Conservation (phyloP, 2,113 vertebrate genomes). For the Geothlypis trichas region DNA sequence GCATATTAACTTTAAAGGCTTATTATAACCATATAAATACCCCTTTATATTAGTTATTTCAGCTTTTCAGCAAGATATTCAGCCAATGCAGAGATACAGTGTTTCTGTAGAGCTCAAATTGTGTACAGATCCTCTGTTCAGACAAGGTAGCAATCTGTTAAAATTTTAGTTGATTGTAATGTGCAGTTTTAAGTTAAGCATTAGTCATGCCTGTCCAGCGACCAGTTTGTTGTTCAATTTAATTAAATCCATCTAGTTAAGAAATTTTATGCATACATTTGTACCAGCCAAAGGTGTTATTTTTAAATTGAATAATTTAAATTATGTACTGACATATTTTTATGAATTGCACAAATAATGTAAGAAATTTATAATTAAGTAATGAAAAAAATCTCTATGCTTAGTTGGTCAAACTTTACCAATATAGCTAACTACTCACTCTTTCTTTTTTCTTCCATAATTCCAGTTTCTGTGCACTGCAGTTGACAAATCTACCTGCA, state of each 20-base stretch:
- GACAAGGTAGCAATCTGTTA: background rate
- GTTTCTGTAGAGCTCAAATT: background rate
- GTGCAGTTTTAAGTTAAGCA: background rate
- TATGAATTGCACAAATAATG: background rate
- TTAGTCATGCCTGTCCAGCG: background rate
- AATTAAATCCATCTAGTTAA: background rate
- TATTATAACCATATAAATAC: background rate
- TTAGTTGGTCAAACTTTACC: background rate
- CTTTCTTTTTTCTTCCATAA: background rate
- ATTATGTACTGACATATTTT: background rate
- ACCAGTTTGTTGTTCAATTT: background rate
- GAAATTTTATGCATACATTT: background rate
- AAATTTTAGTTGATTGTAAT: background rate
- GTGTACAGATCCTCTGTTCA: background rate
- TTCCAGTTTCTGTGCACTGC: background rate
- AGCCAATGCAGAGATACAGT: background rate
- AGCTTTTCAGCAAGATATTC: background rate
- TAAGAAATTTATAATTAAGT: background rate
- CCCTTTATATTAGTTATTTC: background rate
- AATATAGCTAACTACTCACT: background rate
- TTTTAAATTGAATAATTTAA: background rate
- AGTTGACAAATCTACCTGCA: background rate
- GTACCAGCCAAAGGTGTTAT: background rate
- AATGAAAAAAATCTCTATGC: rapidly evolving
- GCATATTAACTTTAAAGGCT: background rate